Percentiles rank a stretch among this genome's conserved stretches.
Conservation (phyloP, 2,113 vertebrate genomes). For the Ceyx margarethae region DNA sequence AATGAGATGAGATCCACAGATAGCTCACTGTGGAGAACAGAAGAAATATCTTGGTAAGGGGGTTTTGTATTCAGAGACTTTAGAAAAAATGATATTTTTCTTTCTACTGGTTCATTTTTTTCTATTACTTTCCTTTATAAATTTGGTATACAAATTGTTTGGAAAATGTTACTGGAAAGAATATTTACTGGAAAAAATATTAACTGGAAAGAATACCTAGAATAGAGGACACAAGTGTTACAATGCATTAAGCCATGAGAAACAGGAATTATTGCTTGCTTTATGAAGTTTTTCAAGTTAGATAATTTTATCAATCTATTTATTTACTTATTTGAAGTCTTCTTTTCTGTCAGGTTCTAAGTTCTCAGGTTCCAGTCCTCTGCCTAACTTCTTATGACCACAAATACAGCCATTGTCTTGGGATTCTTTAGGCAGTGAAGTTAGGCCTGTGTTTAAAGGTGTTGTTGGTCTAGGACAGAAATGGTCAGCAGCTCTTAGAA, state of each 20-base stretch:
- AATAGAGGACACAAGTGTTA: not conserved
- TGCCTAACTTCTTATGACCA: not conserved
- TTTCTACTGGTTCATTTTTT: not conserved
- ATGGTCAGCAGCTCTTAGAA: constrained; percentile 51
- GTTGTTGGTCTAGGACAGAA: not conserved
- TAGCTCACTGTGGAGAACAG: not conserved
- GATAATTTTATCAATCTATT: not conserved
- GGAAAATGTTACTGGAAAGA: not conserved
- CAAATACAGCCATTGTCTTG: not conserved
- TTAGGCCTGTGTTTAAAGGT: constrained; percentile 10
- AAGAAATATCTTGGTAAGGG: not conserved
- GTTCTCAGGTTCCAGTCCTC: not conserved
- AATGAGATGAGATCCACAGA: not conserved
- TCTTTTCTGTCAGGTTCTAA: not conserved
- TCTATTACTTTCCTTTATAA: not conserved
- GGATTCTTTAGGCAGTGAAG: not conserved
- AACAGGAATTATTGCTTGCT: not conserved
- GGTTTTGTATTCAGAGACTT: not conserved
- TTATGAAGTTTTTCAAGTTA: not conserved
- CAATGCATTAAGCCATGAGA: not conserved
- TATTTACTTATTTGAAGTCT: not conserved
- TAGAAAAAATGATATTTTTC: not conserved
- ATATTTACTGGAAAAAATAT: not conserved
- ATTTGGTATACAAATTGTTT: not conserved
- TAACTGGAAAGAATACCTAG: not conserved